These are phyloP conservation scores for Allobates femoralis DNA, from an alignment of 2,797 vertebrate genomes.

Conservation along the genomic window DNA sequence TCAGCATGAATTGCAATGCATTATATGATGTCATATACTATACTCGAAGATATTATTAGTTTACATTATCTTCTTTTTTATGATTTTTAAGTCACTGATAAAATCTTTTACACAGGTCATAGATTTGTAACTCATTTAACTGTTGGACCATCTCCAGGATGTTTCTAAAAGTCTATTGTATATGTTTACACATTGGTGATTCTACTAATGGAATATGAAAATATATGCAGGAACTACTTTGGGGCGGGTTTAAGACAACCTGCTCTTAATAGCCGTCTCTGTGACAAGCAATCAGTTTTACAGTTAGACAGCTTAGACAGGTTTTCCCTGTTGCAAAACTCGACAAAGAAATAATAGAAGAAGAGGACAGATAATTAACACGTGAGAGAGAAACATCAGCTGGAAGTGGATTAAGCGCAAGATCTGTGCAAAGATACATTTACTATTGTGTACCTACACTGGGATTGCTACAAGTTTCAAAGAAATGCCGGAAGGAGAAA, in stretches of 20 bases:
- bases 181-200: neutral
- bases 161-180: neutral
- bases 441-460: neutral
- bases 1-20: neutral
- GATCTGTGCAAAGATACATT: neutral
- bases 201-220: neutral
- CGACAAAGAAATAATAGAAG: neutral
- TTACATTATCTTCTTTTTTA: neutral
- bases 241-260: neutral
- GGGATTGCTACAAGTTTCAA: neutral
- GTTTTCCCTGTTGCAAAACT: slow-evolving; percentile 7
- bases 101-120: neutral
- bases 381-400: neutral
- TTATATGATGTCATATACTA: neutral
- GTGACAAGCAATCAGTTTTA: neutral
- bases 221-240: neutral
- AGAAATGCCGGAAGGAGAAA: slow-evolving; percentile 13
- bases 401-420: neutral
- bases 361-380: neutral
- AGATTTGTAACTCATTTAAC: neutral
- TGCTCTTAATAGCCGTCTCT: neutral
- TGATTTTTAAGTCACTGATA: neutral
- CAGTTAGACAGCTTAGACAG: slow-evolving; percentile 7
- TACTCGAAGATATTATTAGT: neutral
- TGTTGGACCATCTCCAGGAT: neutral